Base-by-base conservation (phyloP, 2,113 vertebrate genomes). In the Capreolus pygargus region DNA sequence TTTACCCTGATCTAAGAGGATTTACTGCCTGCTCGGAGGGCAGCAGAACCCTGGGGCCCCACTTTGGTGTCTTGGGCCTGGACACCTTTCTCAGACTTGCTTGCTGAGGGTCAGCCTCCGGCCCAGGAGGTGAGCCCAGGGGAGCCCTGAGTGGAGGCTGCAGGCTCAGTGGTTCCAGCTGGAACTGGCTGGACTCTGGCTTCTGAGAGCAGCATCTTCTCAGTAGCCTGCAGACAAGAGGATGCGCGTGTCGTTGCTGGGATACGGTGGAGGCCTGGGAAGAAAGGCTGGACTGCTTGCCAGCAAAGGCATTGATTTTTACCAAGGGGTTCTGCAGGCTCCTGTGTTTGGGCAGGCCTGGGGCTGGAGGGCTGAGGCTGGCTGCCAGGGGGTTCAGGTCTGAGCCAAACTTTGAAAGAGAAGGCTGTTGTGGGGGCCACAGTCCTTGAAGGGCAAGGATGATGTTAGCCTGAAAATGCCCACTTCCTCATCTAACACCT, bases 211-310 rank as follows among this genome's bases (percentile, higher is more conserved):
- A 36, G 57, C 21, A 9, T 96, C 94, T 82, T 91, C 89, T 88
- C 64, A 43, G 91, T 88, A 97, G 90, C 58, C 30, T 47, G 47
- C 94, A 94, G 85, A 94, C 91, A 50, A 90, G 83, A 93, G 96
- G 87, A 67, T 27, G 94, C 0, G 76, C 95, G 76, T 98, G 98
- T 94, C 92, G 98, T 98, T 98, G 98, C 98, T 57, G 96, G 97
- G 98, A 97, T 95, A 98, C 98, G 36, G 4, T 5, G 19, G 90
- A 92, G 94, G 87, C 90, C 70, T 0, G 12, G 87, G 58, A 97
- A 97, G 97, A 85, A 36, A 4, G 54, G 90, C 84, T 67, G 85
- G 95, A 97, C 95, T 96, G 98, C 76, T 97, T 2, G 3, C 60
- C 3, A 60, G 90, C 58, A 36, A 91, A 23, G 52, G 76, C 95